Evolutionary conservation across 2,797 vertebrate species (phyloP), one percentile per base, ranked within the genome.

Genomic region (Eupleurogrammus muticus): DNA sequence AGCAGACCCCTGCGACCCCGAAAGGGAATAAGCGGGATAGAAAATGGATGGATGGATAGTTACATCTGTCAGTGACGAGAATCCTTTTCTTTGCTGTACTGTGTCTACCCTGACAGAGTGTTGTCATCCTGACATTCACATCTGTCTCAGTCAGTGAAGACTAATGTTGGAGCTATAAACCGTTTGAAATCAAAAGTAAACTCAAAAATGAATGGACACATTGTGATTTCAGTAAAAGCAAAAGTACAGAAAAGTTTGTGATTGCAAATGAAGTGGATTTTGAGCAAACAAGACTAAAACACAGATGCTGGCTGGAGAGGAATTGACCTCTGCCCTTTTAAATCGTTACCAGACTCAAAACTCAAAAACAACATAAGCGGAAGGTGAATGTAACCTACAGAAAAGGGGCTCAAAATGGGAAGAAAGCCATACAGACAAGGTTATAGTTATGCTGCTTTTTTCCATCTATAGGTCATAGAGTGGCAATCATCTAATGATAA

Each of bases 81-180:
- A 46, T 13, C 40, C 21, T 24, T 42, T 14, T 2, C 36, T 23
- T 20, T 17, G 21, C 19, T 13, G 5, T 24, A n/a, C 28, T 28
- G 28, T 10, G 7, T 46, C 11, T 16, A 5, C 46, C 40, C 3
- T 46, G 2, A n/a, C 5, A 32, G 28, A 10, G 21, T 47, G 40
- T 28, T 19, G 40, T 47, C n/a, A 59, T 8, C 48, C 19, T 46
- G 56, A 51, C 66, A 59, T 2, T 69, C 56, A 69, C 8, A 12
- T 17, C 46, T 57, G 65, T 49, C 16, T 38, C 4, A 42, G 38
- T 42, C 38, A 14, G 16, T 32, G n/a, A 58, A 23, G 46, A 51
- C 9, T 44, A 44, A 38, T 24, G 35, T 46, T 47, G 36, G 1
- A 17, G 65, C 34, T 38, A 23, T 19, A 48, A 34, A 38, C 8